Evolutionary conservation across 2,113 vertebrate species (phyloP).

Genomic region (Plestiodon gilberti): DNA sequence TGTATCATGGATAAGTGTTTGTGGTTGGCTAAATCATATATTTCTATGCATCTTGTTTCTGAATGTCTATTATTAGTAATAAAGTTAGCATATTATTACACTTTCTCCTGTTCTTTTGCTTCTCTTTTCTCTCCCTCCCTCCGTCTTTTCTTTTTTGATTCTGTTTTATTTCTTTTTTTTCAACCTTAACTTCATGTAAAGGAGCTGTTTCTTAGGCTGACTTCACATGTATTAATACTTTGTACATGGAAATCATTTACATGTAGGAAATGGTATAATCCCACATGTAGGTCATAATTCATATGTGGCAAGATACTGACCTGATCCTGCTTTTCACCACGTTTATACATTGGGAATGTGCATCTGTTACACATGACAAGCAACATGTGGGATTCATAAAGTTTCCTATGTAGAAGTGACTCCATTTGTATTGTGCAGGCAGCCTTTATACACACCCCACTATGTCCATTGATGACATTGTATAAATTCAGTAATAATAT

Average conservation of each 20-base stretch:
- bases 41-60: background rate
- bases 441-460: too few relatives aligned
- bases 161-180: background rate
- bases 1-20: background rate
- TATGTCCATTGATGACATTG: too few relatives aligned
- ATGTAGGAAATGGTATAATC: background rate
- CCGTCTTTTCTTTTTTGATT: background rate
- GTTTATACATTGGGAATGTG: too few relatives aligned
- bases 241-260: background rate
- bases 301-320: too few relatives aligned
- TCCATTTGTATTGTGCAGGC: too few relatives aligned
- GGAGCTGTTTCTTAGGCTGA: background rate
- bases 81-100: background rate
- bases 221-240: background rate
- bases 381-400: too few relatives aligned
- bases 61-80: background rate
- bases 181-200: background rate
- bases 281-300: background rate
- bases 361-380: too few relatives aligned
- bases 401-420: too few relatives aligned
- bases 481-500: too few relatives aligned
- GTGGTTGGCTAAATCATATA: background rate
- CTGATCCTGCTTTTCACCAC: too few relatives aligned
- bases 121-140: background rate
- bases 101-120: background rate